A percentile compares a stretch with the other conserved stretches of the same genome.
Evolutionary conservation across 2,113 vertebrate species (phyloP).

Genomic region (Erythrolamprus reginae): DNA sequence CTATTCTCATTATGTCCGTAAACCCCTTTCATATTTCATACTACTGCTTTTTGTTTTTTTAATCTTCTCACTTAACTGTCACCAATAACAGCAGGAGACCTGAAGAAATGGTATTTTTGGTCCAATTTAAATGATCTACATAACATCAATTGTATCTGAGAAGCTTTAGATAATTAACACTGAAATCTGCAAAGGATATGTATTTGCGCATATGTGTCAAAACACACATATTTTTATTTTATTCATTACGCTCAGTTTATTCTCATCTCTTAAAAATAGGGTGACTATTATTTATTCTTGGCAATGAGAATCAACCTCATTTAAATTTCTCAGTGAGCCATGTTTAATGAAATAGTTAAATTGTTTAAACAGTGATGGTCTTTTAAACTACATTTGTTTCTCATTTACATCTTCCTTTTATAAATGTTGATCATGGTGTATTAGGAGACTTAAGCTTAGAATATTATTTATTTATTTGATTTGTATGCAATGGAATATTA

Average conservation of each 20-base stretch:
- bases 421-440: not conserved
- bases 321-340: not conserved
- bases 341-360: not conserved
- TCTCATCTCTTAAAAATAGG: not conserved
- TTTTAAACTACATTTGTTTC: not conserved
- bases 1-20: too few species aligned
- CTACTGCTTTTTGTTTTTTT: not conserved
- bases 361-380: not conserved
- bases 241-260: not conserved
- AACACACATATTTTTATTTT: not conserved
- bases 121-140: not conserved
- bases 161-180: not conserved
- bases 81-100: not conserved
- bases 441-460: too few species aligned
- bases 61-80: not conserved
- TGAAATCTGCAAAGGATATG: not conserved
- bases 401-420: not conserved
- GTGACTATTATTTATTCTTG: rapidly evolving
- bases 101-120: not conserved
- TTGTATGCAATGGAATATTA: not conserved
- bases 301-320: not conserved
- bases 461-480: too few species aligned
- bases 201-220: not conserved
- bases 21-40: not conserved
- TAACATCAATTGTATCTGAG: not conserved